A percentile compares a stretch with the other conserved stretches of the same genome.
These are phyloP conservation scores for Paragorgia papillata DNA, from an alignment of 92 coral and sea anemone genomes.

Conservation along the genomic window DNA sequence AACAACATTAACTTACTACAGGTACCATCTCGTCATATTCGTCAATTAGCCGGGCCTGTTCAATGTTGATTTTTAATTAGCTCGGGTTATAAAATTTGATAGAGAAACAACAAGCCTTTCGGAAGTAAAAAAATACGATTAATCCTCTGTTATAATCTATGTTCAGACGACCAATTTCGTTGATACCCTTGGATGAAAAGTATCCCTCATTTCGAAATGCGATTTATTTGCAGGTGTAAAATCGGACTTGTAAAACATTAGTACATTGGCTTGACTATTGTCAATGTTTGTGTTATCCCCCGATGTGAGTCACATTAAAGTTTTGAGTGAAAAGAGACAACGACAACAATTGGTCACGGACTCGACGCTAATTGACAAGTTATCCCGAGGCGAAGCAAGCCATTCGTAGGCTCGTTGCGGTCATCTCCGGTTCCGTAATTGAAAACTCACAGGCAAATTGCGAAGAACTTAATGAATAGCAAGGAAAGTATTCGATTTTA, in stretches of 20 bases:
- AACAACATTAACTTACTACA: background rate
- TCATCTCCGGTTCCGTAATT: constrained; percentile 45
- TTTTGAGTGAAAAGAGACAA: constrained; percentile 2
- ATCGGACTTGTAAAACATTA: background rate
- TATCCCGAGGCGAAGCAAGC: constrained; percentile 25
- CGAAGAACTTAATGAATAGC: constrained; percentile 22
- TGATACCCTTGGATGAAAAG: background rate
- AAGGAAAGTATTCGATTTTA: constrained; percentile 31
- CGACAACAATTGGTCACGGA: background rate
- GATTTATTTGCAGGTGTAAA: background rate
- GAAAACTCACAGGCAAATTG: constrained; percentile 21
- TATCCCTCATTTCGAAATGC: background rate
- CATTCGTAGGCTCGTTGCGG: background rate
- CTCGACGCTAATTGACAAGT: constrained; percentile 19
- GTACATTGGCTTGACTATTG: background rate
- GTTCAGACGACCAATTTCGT: background rate
- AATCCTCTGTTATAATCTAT: background rate
- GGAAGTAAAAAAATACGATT: background rate
- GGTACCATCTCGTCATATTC: background rate
- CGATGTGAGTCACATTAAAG: constrained; percentile 36
- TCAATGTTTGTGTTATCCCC: constrained; percentile 32
- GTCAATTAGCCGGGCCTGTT: constrained; percentile 18
- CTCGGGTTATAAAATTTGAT: constrained; percentile 29
- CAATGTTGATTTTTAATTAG: constrained; percentile 39
- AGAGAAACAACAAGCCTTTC: constrained; percentile 5